These are phyloP conservation scores for Triplophysa yarkandensis DNA, from an alignment of 2,797 vertebrate genomes.

Conservation along the genomic window DNA sequence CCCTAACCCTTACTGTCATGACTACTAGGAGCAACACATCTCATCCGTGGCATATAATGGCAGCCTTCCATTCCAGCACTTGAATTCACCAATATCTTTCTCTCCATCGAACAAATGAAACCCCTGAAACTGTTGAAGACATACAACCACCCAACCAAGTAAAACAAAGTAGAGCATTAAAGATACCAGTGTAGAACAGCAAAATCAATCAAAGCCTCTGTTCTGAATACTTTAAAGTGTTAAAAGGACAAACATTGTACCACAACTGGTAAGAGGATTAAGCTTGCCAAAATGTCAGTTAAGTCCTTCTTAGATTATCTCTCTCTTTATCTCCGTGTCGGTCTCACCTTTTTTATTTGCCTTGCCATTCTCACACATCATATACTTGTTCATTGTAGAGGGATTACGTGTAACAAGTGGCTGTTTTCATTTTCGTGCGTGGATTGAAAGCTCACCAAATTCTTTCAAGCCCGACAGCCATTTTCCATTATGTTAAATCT, in stretches of 20 bases:
- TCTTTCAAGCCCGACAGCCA: constrained; percentile 57
- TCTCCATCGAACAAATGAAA: not conserved
- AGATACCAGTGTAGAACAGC: not conserved
- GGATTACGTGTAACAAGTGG: constrained; percentile 42
- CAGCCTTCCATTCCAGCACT: not conserved
- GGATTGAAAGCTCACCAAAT: constrained; percentile 64
- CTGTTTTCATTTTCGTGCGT: constrained; percentile 41
- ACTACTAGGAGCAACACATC: too few species aligned
- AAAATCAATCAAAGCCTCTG: not conserved
- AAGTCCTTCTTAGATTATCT: constrained; percentile 5
- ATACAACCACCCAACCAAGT: not conserved
- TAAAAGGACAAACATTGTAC: not conserved
- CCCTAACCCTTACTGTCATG: too few species aligned
- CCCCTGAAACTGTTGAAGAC: too few species aligned
- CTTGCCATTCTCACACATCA: constrained; percentile 33
- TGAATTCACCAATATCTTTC: not conserved
- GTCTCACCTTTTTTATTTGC: constrained; percentile 1
- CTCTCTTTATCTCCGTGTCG: constrained; percentile 16
- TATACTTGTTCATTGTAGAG: constrained; percentile 23
- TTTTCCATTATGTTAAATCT: constrained; percentile 46
- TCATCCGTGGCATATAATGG: too few species aligned
- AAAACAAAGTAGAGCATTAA: not conserved
- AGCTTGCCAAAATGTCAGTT: constrained; percentile 18
- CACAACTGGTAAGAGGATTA: constrained; percentile 41
- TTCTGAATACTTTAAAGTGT: not conserved